Conservation (phyloP, 2,888 invertebrate species). For the Polia nebulosa region DNA sequence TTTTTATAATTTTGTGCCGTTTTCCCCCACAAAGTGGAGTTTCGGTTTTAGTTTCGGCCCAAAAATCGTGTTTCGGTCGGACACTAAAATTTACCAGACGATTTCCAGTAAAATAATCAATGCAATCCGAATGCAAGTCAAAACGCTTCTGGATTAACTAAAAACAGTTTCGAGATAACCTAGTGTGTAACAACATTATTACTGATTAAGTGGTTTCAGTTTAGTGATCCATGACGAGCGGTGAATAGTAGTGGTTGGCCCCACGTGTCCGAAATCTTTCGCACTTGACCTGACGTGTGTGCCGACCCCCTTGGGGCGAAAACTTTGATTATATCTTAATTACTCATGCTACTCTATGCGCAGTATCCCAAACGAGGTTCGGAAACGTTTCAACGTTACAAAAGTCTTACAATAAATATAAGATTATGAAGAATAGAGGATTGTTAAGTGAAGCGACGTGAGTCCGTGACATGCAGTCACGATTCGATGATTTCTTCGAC, state of each 20-base stretch:
- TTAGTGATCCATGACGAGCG: not conserved
- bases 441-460: too few relatives aligned
- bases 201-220: not conserved
- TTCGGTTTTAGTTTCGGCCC: too few relatives aligned
- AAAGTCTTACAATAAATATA: not conserved
- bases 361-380: not conserved
- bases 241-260: not conserved
- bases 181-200: not conserved
- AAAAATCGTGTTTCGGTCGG: too few relatives aligned
- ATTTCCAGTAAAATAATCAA: not conserved
- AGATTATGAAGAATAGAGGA: too few relatives aligned
- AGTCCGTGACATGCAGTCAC: too few relatives aligned
- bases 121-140: not conserved
- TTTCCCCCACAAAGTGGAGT: too few relatives aligned
- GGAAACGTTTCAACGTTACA: not conserved
- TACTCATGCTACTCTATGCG: conserved; percentile 12
- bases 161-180: not conserved
- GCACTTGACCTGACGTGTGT: conserved; percentile 15
- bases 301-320: conserved; percentile 14
- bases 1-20: too few relatives aligned
- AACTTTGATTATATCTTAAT: conserved; percentile 55
- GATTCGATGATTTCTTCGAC: not conserved
- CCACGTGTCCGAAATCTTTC: conserved; percentile 37
- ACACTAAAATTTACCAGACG: too few relatives aligned
- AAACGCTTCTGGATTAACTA: not conserved